Evolutionary conservation across 2,113 vertebrate species (phyloP).

Genomic region (Pionites leucogaster): DNA sequence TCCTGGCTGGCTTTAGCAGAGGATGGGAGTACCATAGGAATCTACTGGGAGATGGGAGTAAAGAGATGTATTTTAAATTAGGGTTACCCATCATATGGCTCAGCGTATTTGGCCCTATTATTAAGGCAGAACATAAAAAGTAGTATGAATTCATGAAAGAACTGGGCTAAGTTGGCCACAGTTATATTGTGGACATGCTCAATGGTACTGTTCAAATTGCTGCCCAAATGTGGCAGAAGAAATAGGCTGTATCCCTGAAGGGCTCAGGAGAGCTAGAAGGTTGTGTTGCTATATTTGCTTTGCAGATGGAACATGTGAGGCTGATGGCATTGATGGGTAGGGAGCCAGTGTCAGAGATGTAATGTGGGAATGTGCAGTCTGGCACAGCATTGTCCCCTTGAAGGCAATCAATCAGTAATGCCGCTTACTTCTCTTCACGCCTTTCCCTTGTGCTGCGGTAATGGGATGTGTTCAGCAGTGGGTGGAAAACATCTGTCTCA

Average conservation of each 20-base stretch:
- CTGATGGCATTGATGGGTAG: not conserved
- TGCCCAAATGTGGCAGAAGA: not conserved
- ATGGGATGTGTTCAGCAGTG: not conserved
- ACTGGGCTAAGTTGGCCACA: not conserved
- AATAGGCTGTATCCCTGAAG: not conserved
- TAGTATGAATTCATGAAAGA: not conserved
- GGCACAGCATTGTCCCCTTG: not conserved
- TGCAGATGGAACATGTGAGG: not conserved
- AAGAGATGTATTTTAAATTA: not conserved
- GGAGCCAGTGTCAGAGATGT: not conserved
- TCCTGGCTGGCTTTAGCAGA: not conserved
- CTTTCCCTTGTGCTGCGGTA: not conserved
- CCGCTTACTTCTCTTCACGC: not conserved
- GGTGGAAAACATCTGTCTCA: constrained; percentile 33
- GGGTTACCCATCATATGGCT: not conserved
- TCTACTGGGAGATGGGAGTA: not conserved
- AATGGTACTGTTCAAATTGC: not conserved
- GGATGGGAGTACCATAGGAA: not conserved
- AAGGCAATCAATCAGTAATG: constrained; percentile 1
- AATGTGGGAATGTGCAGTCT: not conserved
- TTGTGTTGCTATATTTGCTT: not conserved
- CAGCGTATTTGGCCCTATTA: not conserved
- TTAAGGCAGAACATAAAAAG: not conserved
- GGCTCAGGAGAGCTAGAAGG: not conserved
- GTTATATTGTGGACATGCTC: not conserved